Evolutionary conservation across 2,797 vertebrate genomes (phyloP).

Genomic region (Neopelma chrysocephalum): DNA sequence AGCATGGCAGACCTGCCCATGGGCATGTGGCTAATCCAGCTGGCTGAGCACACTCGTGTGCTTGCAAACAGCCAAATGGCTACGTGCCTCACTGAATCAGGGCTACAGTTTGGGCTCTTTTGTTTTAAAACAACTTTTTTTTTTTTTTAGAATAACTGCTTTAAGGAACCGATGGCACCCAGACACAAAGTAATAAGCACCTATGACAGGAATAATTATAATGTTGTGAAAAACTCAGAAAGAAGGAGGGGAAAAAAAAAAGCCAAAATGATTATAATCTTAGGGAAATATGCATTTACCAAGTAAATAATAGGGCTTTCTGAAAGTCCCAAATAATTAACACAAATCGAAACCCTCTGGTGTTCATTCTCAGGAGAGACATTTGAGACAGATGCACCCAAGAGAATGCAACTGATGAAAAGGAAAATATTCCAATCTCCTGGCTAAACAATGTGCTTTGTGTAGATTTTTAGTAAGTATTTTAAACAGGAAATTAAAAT

Average conservation of each 20-base stretch:
- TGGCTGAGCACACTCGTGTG: background rate
- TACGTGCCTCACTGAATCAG: background rate
- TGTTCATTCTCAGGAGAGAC: conserved; percentile 58
- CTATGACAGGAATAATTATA: conserved; percentile 22
- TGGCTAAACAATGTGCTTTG: conserved; percentile 60
- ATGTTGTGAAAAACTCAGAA: background rate
- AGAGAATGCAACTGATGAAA: conserved; percentile 55
- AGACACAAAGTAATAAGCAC: background rate
- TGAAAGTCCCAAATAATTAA: conserved; percentile 62
- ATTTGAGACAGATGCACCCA: conserved; percentile 44
- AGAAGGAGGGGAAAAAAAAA: background rate
- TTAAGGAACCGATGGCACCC: background rate
- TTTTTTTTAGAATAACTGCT: background rate
- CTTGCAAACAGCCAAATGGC: background rate
- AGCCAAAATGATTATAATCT: conserved; percentile 19
- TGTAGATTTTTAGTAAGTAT: conserved; percentile 5
- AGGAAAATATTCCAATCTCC: conserved; percentile 38
- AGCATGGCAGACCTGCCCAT: conserved; percentile 25
- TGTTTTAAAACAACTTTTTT: background rate
- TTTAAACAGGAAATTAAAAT: conserved; percentile 3
- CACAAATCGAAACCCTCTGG: conserved; percentile 57
- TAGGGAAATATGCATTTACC: conserved; percentile 53
- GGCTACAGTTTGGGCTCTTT: background rate
- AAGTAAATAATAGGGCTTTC: conserved; percentile 60
- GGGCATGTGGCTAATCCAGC: conserved; percentile 31